Percentiles rank a stretch among this genome's conserved stretches.
Conservation (phyloP, 2,113 vertebrate species). For the Epinephelus cyanopodus region DNA sequence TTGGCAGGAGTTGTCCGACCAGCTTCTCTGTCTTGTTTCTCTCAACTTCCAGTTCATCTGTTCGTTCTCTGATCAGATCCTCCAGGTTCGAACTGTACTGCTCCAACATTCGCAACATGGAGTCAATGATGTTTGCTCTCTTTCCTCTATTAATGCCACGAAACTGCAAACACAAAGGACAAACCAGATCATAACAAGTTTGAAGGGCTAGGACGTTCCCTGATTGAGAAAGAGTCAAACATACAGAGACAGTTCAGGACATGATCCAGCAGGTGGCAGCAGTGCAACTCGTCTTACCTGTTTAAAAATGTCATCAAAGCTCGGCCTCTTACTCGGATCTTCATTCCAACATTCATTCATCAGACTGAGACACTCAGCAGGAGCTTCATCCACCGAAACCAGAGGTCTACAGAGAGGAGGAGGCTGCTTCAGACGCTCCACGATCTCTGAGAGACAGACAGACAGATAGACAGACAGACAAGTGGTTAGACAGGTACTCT, state of each 20-base stretch:
- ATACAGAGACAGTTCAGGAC: not conserved
- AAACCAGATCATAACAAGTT: not conserved
- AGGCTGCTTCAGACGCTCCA: constrained; percentile 69
- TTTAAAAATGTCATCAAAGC: constrained; percentile 85
- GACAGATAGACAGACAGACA: not conserved
- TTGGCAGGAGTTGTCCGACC: constrained; percentile 89
- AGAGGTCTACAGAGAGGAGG: constrained; percentile 84
- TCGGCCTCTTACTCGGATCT: constrained; percentile 83
- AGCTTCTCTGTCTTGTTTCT: constrained; percentile 90
- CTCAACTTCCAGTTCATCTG: constrained; percentile 90
- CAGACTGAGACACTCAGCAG: constrained; percentile 87
- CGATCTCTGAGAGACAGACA: constrained; percentile 79
- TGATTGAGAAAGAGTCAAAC: not conserved
- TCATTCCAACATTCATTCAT: constrained; percentile 91
- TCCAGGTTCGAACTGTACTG: constrained; percentile 92
- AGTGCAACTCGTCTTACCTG: constrained; percentile 52
- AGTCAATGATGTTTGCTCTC: constrained; percentile 90
- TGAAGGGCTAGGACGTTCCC: no score
- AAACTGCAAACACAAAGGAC: constrained; percentile 79
- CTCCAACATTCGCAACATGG: constrained; percentile 91
- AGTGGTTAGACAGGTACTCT: constrained; percentile 71
- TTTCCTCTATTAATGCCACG: constrained; percentile 88
- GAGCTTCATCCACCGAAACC: constrained; percentile 88
- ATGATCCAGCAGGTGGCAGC: not conserved
- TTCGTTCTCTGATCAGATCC: constrained; percentile 90